These are phyloP conservation scores for Ophioderma brevispina DNA, from an alignment of 35 echinoderm and acorn worm genomes.

Conservation along the genomic window DNA sequence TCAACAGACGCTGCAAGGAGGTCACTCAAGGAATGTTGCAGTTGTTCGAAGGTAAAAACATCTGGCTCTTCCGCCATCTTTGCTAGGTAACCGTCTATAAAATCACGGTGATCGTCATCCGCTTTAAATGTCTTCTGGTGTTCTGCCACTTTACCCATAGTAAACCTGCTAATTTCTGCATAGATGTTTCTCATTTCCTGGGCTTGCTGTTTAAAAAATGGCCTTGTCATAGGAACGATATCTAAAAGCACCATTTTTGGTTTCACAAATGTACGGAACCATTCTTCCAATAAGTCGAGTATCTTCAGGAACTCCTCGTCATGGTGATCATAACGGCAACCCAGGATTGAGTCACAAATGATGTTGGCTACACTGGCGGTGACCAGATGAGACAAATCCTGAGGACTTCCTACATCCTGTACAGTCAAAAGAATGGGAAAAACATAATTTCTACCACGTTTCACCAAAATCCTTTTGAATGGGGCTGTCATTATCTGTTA, in stretches of 20 bases:
- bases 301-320: not conserved
- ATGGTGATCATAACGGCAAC: not conserved
- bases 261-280: not conserved
- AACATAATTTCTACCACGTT: no score
- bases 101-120: constrained; percentile 42
- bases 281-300: not conserved
- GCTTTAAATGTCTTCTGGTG: no score
- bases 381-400: no score
- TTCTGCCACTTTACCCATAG: no score
- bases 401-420: no score
- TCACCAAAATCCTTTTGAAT: no score
- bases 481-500: no score
- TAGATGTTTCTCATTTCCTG: not conserved
- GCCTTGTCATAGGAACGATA: not conserved
- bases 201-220: not conserved
- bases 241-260: not conserved
- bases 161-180: not conserved
- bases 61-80: constrained; percentile 12
- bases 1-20: constrained; percentile 49
- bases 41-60: not conserved
- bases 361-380: not conserved
- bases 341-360: not conserved
- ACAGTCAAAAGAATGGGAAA: no score
- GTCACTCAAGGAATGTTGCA: constrained; percentile 9
- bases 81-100: constrained; percentile 24